Evolutionary conservation across 1,140 invertebrate genomes (phyloP).

Genomic region (Pararge aegeria): DNA sequence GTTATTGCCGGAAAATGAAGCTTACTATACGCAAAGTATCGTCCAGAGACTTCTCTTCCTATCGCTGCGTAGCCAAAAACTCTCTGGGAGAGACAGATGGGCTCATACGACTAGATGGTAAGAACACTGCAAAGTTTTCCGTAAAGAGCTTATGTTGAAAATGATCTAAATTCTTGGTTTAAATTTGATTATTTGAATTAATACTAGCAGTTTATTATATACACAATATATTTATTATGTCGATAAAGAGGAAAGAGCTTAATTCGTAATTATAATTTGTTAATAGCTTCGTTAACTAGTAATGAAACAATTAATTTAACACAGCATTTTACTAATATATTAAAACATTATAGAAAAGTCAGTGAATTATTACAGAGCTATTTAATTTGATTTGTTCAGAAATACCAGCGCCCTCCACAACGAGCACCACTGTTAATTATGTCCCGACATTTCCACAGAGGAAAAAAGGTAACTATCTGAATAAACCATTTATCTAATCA

Average conservation of each 20-base stretch:
- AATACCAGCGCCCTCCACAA: constrained; percentile 86
- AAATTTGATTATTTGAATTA: too few relatives aligned
- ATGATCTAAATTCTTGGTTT: too few relatives aligned
- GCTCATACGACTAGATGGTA: constrained; percentile 95
- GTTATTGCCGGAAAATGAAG: constrained; percentile 93
- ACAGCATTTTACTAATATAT: neutral
- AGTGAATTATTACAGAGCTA: neutral
- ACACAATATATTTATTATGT: too few relatives aligned
- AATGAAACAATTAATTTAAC: too few relatives aligned
- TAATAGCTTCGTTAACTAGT: too few relatives aligned
- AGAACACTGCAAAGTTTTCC: too few relatives aligned
- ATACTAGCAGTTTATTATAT: too few relatives aligned
- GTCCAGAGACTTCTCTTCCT: constrained; percentile 90
- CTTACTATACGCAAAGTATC: constrained; percentile 91
- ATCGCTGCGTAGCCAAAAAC: constrained; percentile 97
- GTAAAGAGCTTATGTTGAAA: too few relatives aligned
- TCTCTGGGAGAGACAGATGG: constrained; percentile 95
- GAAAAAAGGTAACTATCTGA: constrained; percentile 63
- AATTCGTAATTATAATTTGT: too few relatives aligned
- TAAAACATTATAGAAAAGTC: neutral
- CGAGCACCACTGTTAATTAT: constrained; percentile 80
- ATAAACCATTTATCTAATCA: constrained; percentile 4
- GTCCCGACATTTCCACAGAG: constrained; percentile 69
- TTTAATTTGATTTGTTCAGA: constrained; percentile 72
- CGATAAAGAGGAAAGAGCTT: too few relatives aligned